Percentiles rank a stretch among this genome's conserved stretches.
phyloP scores from a whole-genome alignment of 2,797 vertebrate species.

The Pantherophis vulpinus region DNA sequence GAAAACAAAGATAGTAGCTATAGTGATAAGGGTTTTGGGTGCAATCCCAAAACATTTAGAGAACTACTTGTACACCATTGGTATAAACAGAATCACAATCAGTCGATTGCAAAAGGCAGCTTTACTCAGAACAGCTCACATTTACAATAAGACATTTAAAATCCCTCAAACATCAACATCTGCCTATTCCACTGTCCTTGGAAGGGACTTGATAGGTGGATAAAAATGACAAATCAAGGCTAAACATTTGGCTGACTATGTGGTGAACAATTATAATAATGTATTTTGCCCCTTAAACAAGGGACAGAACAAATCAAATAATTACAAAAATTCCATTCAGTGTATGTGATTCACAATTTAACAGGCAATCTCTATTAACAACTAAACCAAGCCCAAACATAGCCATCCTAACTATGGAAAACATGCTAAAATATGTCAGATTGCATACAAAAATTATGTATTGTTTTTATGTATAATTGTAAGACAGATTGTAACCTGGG shows the following conservation, averaged over 20 bases:
- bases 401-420: neutral
- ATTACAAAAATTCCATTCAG: neutral
- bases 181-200: neutral
- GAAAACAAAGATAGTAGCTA: neutral
- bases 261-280: neutral
- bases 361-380: neutral
- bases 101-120: too few species aligned
- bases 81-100: too few species aligned
- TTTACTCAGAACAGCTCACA: neutral
- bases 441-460: neutral
- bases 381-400: neutral
- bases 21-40: neutral
- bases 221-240: neutral
- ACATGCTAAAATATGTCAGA: neutral
- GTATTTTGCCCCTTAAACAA: neutral
- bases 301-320: neutral
- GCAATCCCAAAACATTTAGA: neutral
- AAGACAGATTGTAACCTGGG: neutral
- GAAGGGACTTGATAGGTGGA: neutral
- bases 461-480: neutral
- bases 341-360: neutral
- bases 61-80: neutral
- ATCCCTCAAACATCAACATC: neutral
- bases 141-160: neutral
- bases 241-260: neutral